Evolutionary conservation across 2,797 vertebrate genomes (phyloP), one percentile per base, ranked within the genome.

Genomic region (Zenarchopterus dispar): DNA sequence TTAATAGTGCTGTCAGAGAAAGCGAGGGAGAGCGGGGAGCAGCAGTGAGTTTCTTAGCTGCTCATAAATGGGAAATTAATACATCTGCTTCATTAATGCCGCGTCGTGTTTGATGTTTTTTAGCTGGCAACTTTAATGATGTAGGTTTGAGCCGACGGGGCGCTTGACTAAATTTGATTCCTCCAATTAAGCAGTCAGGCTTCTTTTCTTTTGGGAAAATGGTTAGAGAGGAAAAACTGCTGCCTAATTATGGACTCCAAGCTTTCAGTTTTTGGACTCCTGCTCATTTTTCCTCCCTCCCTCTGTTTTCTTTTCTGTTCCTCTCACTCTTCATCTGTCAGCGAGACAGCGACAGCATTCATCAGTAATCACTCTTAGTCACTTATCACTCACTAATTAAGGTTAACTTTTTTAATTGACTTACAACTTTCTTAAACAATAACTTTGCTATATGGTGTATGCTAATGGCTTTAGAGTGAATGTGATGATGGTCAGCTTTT

Each of bases 41-140:
- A 65, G 92, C 91, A 89, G 92, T 85, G 92, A 93, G 94, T 96
- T 94, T 94, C 92, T 93, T 94, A 90, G 94, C 93, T 94, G 91
- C 94, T 95, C 93, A 95, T 96, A 96, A 96, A 96, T 94, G 93
- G 94, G 94, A 96, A 96, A 97, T 96, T 95, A 95, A 95, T 95
- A 94, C 95, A 95, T 96, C 95, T 96, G 95, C 95, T 96, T 96
- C 95, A 96, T 95, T 96, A 95, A 92, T 94, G 92, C 94, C 92
- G 91, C 92, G 93, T 94, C 82, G 85, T 93, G 93, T 95, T 94
- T 95, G 95, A 94, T 95, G 95, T 96, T 94, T 94, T 93, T 95
- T 95, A 93, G 94, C 93, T 93, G 94, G 93, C 93, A 93, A 94
- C 94, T 95, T 95, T 96, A 96, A 96, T 95, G 95, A 96, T 94